These are phyloP conservation scores for Abramis brama DNA, from an alignment of 2,113 vertebrate genomes.

Conservation along the genomic window DNA sequence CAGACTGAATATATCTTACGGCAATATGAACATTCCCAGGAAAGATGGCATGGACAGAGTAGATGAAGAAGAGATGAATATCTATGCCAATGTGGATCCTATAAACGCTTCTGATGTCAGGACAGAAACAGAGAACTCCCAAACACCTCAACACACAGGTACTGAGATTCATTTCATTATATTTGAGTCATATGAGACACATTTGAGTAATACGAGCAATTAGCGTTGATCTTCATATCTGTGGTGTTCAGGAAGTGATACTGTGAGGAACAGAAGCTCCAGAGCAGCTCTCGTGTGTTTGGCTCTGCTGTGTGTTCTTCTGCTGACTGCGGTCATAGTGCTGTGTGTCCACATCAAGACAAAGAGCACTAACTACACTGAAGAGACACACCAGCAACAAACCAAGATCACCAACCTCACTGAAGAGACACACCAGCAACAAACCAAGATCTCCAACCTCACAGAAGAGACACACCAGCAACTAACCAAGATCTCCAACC, in stretches of 20 bases:
- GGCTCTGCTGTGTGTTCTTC: background rate
- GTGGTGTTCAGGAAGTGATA: background rate
- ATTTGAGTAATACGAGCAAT: background rate
- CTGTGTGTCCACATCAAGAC: background rate
- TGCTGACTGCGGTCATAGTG: background rate
- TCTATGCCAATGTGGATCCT: too few species aligned
- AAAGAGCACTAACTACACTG: background rate
- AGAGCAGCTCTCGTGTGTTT: background rate
- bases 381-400: background rate
- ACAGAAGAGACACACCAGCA: background rate
- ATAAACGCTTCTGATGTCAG: too few species aligned
- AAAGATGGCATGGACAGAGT: too few species aligned
- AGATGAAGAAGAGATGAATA: too few species aligned
- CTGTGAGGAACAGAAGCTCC: background rate
- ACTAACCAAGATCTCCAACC: too few species aligned
- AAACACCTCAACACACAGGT: too few species aligned
- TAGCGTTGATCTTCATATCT: background rate
- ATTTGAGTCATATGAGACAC: background rate
- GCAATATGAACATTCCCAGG: too few species aligned
- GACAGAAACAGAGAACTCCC: too few species aligned
- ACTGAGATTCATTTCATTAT: too few species aligned
- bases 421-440: background rate
- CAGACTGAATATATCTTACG: too few species aligned
- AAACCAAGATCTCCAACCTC: too few species aligned
- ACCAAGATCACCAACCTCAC: background rate